A percentile compares a stretch with the other conserved stretches of the same genome.
phyloP scores from a whole-genome alignment of 2,797 vertebrate genomes.

The Sebastes baramenuke region DNA sequence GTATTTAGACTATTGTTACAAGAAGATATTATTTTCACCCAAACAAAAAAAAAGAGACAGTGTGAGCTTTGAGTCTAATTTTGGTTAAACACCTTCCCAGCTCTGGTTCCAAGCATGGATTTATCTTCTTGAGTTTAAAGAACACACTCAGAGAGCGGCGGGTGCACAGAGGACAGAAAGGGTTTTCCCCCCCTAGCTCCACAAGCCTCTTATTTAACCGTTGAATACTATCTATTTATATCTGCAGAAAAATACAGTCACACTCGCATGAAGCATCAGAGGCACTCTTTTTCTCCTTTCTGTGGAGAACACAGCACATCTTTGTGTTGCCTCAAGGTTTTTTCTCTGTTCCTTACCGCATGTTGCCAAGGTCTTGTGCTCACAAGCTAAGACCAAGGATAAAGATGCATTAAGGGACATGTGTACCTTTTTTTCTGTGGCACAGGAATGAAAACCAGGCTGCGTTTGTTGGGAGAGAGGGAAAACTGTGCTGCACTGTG shows the following conservation, averaged over 20 bases:
- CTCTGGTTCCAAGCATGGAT: background rate
- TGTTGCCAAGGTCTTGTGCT: slow-evolving; percentile 51
- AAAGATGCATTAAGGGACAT: slow-evolving; percentile 50
- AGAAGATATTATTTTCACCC: background rate
- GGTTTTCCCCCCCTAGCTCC: slow-evolving; percentile 27
- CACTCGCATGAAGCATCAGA: slow-evolving; percentile 54
- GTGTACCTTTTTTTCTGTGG: slow-evolving; percentile 27
- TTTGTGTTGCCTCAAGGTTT: slow-evolving; percentile 66
- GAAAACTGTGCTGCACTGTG: background rate
- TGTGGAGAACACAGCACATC: slow-evolving; percentile 62
- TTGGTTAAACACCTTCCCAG: slow-evolving; percentile 8
- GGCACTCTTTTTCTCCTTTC: slow-evolving; percentile 51
- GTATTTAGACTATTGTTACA: background rate
- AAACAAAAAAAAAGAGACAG: background rate
- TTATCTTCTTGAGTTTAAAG: slow-evolving; percentile 15
- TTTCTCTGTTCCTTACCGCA: slow-evolving; percentile 37
- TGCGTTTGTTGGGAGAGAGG: background rate
- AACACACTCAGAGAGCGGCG: background rate
- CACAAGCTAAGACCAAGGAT: slow-evolving; percentile 54
- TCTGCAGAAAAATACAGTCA: slow-evolving; percentile 44
- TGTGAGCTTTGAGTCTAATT: slow-evolving; percentile 7
- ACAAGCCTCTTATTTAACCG: slow-evolving; percentile 62
- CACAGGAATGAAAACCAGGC: slow-evolving; percentile 21
- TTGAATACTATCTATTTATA: slow-evolving; percentile 72
- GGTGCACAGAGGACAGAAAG: slow-evolving; percentile 6